Evolutionary conservation across 2,113 vertebrate species (phyloP).

Genomic region (Cromileptes altivelis): DNA sequence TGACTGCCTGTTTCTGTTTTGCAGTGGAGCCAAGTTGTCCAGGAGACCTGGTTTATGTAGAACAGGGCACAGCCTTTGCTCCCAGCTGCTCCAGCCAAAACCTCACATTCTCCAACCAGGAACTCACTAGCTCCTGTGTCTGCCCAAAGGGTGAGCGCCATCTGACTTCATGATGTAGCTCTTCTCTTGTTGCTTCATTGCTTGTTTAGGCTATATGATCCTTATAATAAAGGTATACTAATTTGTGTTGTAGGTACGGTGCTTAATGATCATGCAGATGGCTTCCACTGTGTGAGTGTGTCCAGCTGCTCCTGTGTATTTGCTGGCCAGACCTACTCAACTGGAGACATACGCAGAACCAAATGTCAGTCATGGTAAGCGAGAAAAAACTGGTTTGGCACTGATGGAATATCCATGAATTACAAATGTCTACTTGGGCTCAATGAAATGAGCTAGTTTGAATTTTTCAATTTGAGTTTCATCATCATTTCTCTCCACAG

Average conservation of each 20-base stretch:
- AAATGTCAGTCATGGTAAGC: constrained; percentile 82
- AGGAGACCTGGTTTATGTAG: constrained; percentile 68
- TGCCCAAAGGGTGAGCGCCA: constrained; percentile 69
- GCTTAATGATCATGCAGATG: constrained; percentile 65
- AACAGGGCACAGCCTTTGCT: constrained; percentile 64
- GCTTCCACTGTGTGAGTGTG: constrained; percentile 52
- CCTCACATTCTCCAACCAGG: constrained; percentile 10
- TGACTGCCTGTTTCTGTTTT: constrained; percentile 24
- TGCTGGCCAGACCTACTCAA: constrained; percentile 49
- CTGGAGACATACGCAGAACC: constrained; percentile 49
- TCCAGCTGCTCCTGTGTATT: constrained; percentile 75
- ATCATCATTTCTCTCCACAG: constrained; percentile 51
- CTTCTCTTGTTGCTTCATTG: neutral
- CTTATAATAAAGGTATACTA: neutral
- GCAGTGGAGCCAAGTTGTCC: constrained; percentile 70
- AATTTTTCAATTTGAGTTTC: neutral
- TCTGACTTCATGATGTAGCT: neutral
- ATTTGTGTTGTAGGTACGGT: constrained; percentile 66
- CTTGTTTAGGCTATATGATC: neutral
- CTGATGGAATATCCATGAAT: neutral
- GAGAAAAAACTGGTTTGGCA: neutral
- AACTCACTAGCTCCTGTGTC: constrained; percentile 69
- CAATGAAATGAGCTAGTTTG: neutral
- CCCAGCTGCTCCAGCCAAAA: constrained; percentile 78
- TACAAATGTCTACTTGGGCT: neutral